Evolutionary conservation across 1,140 invertebrate species (phyloP).

Genomic region (Leguminivora glycinivorella): DNA sequence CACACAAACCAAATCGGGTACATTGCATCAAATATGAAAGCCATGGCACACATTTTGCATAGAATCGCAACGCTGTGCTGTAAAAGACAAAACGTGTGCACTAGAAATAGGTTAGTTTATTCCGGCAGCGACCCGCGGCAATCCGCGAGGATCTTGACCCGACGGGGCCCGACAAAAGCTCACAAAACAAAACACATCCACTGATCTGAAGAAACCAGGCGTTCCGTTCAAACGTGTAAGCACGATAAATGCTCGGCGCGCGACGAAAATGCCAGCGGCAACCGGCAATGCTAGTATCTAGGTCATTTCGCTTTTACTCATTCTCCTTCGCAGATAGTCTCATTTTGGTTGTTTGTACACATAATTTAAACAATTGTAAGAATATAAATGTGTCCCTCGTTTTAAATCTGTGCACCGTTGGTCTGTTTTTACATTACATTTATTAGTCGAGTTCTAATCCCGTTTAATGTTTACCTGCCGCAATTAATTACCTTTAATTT

Average conservation of each 20-base stretch:
- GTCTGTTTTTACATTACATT: conserved; percentile 25
- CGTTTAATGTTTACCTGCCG: background rate
- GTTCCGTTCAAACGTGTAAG: conserved; percentile 17
- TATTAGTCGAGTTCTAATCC: conserved; percentile 2
- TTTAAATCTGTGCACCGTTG: background rate
- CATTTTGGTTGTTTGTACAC: background rate
- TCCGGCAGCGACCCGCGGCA: conserved; percentile 43
- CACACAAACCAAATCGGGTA: background rate
- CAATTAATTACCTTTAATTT: conserved; percentile 10
- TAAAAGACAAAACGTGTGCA: conserved; percentile 30
- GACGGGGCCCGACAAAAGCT: conserved; percentile 59
- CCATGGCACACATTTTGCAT: conserved; percentile 1
- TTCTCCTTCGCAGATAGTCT: background rate
- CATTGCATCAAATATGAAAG: background rate
- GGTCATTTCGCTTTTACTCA: conserved; percentile 32
- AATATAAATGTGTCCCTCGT: background rate
- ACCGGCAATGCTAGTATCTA: conserved; percentile 33
- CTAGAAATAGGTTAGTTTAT: conserved; percentile 43
- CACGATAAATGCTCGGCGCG: conserved; percentile 16
- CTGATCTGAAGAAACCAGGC: conserved; percentile 37
- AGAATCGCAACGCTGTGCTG: background rate
- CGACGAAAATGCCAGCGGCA: conserved; percentile 29
- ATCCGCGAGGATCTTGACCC: conserved; percentile 66
- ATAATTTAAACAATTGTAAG: background rate
- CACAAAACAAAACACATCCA: conserved; percentile 47